These are phyloP conservation scores for Leuctra nigra DNA, from an alignment of 2,888 invertebrate genomes.

Conservation along the genomic window DNA sequence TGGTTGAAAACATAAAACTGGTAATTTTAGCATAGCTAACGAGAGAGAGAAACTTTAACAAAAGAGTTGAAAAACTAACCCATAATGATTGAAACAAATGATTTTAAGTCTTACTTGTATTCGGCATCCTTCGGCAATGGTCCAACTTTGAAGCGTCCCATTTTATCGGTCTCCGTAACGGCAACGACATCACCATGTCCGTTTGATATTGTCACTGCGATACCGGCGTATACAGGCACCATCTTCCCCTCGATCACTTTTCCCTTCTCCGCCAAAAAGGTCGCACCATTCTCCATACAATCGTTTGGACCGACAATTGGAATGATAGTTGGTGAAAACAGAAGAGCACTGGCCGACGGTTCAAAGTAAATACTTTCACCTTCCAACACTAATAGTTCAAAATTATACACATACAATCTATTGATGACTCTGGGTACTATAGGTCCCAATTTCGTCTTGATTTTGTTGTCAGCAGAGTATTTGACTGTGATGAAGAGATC, in stretches of 20 bases:
- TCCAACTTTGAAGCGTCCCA: constrained; percentile 77
- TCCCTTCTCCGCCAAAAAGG: constrained; percentile 59
- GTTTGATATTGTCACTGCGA: constrained; percentile 45
- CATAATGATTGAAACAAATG: not conserved
- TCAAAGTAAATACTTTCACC: constrained; percentile 53
- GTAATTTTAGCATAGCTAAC: no score
- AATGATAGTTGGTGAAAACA: constrained; percentile 59
- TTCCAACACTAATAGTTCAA: constrained; percentile 41
- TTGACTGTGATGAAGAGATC: constrained; percentile 43
- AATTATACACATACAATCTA: constrained; percentile 37
- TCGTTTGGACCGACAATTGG: constrained; percentile 57
- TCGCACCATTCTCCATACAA: constrained; percentile 58
- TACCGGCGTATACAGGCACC: constrained; percentile 55
- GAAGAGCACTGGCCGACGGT: constrained; percentile 62
- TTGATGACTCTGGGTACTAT: constrained; percentile 34
- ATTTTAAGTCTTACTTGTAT: constrained; percentile 46
- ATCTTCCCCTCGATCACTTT: constrained; percentile 58
- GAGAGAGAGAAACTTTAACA: no score
- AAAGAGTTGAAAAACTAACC: not conserved
- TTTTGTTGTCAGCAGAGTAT: not conserved
- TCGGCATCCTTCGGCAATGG: constrained; percentile 68
- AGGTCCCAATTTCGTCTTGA: constrained; percentile 33
- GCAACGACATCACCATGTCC: constrained; percentile 39
- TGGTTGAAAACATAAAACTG: no score
- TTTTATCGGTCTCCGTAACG: constrained; percentile 51